Base-by-base conservation (phyloP, 1,140 invertebrate genomes). In the Sycophila sp. region DNA sequence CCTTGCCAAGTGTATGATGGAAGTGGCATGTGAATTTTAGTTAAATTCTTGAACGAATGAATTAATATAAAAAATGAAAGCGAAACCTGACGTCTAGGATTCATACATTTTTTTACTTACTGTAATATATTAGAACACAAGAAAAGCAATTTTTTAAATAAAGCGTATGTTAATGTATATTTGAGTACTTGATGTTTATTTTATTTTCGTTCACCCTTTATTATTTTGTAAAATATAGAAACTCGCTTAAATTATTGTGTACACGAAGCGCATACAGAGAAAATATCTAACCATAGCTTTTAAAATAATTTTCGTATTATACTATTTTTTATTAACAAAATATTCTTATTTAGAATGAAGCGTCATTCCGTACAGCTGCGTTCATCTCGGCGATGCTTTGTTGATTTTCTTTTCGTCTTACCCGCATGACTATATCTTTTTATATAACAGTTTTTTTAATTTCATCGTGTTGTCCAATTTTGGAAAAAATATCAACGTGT, bases 61-160 rank as follows among this genome's bases (percentile, higher is more conserved):
- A n/a, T 69, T 60, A 34, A 38, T 26, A n/a, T n/a, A n/a, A n/a
- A n/a, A n/a, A n/a, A n/a, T n/a, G n/a, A n/a, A 62, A 62, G 58
- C 45, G 66, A 11, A 60, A 69, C 58, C 55, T 49, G 51, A 69
- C 62, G 66, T 69, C 45, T 51, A 62, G 59, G 45, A 45, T 62
- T 69, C 28, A 69, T 62, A 53, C 47, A 40, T 77, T 71, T 72
- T 82, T 80, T 70, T 81, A 76, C 72, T 79, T 74, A 80, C 78
- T 85, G 80, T 85, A 83, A 81, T 75, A 80, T 80, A 79, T 47
- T 73, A 81, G 80, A 69, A n/a, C 72, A 73, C 70, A 56, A 69
- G 42, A 77, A 71, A 71, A 73, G 71, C 73, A 62, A 73, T 73
- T 78, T 74, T 77, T 69, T 75, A 69, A 83, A 81, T 81, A 82